These are phyloP conservation scores for Passer domesticus DNA, from an alignment of 2,113 vertebrate genomes.

Conservation along the genomic window DNA sequence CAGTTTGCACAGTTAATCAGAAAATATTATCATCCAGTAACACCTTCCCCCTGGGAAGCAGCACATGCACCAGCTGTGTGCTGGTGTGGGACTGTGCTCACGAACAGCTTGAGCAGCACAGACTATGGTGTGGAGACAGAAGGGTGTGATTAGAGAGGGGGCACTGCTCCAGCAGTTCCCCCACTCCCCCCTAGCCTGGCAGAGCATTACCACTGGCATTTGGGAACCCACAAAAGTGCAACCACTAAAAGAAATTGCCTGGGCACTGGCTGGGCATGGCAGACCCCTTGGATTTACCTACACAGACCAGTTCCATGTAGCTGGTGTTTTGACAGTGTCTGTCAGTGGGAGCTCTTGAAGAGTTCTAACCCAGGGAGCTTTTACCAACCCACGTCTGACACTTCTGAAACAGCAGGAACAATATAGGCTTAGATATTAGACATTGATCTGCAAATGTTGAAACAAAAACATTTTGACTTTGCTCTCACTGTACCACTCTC, in stretches of 20 bases:
- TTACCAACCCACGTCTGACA: not conserved
- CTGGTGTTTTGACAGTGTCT: not conserved
- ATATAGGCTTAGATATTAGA: not conserved
- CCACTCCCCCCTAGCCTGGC: not conserved
- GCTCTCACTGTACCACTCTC: not conserved
- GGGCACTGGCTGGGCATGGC: not conserved
- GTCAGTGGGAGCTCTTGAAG: not conserved
- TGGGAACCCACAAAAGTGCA: not conserved
- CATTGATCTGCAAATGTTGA: not conserved
- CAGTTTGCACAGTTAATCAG: not conserved
- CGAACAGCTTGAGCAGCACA: not conserved
- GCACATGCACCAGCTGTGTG: too few species aligned
- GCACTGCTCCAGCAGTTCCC: not conserved
- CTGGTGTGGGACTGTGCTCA: not conserved
- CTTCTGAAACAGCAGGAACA: not conserved
- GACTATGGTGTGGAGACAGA: not conserved
- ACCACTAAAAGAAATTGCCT: not conserved
- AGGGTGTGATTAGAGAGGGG: fast-evolving
- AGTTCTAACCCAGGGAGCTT: not conserved
- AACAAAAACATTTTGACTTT: not conserved
- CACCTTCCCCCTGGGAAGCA: not conserved
- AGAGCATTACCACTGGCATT: not conserved
- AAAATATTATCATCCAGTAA: not conserved
- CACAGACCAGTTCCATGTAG: not conserved
- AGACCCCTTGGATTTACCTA: not conserved